Conservation (phyloP, 2,888 invertebrate species). For the Carabus problematicus region DNA sequence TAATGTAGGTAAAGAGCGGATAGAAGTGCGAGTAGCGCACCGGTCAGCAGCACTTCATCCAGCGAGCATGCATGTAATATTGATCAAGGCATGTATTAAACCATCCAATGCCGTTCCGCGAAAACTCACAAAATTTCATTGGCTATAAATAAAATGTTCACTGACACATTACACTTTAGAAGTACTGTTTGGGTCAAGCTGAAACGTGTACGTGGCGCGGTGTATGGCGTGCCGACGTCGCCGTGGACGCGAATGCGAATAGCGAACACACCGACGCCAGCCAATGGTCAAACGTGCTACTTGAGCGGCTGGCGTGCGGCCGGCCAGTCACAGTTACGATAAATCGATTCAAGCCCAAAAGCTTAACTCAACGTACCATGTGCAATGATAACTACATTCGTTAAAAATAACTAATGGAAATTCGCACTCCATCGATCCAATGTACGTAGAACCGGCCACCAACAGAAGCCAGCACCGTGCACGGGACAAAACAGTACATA, state of each 20-base stretch:
- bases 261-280: not conserved
- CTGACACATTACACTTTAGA: constrained; percentile 38
- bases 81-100: constrained; percentile 39
- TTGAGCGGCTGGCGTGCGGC: constrained; percentile 7
- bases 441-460: too few relatives aligned
- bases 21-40: constrained; percentile 1
- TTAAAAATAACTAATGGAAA: constrained; percentile 43
- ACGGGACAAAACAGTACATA: too few relatives aligned
- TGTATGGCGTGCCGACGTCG: not conserved
- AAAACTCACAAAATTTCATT: constrained; percentile 39
- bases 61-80: constrained; percentile 25
- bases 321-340: constrained; percentile 7
- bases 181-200: constrained; percentile 25
- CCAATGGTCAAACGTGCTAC: not conserved
- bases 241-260: not conserved
- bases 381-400: constrained; percentile 41
- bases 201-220: constrained; percentile 5
- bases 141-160: constrained; percentile 41
- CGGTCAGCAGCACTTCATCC: constrained; percentile 7
- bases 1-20: not conserved
- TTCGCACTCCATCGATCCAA: constrained; percentile 23
- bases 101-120: constrained; percentile 26
- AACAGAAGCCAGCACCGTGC: too few relatives aligned
- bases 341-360: constrained; percentile 30
- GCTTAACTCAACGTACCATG: constrained; percentile 22